Evolutionary conservation across 2,888 invertebrate species (phyloP).

Genomic region (Diarsia brunnea): DNA sequence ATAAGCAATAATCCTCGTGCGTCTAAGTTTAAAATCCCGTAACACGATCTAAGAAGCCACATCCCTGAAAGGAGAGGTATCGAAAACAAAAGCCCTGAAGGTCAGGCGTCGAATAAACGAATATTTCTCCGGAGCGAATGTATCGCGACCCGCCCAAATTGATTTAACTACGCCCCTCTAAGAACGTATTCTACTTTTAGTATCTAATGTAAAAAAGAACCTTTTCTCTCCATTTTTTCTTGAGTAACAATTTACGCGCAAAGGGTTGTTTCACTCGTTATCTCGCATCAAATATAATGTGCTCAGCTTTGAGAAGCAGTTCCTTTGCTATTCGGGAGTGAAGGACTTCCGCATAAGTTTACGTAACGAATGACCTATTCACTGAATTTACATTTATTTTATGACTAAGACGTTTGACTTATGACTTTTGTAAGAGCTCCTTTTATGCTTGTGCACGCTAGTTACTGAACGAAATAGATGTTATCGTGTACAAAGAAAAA

Average conservation of each 20-base stretch:
- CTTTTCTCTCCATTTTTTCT: conserved; percentile 57
- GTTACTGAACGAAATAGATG: conserved; percentile 1
- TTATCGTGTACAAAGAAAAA: background rate
- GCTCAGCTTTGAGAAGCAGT: conserved; percentile 52
- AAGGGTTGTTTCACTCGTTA: conserved; percentile 68
- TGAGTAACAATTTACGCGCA: conserved; percentile 64
- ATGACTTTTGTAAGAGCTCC: background rate
- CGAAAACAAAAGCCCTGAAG: conserved; percentile 70
- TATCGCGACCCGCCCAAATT: conserved; percentile 80
- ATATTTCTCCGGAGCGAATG: conserved; percentile 71
- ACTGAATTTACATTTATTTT: conserved; percentile 51
- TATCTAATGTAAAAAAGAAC: conserved; percentile 61
- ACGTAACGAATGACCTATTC: conserved; percentile 38
- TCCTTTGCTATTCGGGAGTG: conserved; percentile 38
- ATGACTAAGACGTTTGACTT: conserved; percentile 21
- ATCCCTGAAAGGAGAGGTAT: conserved; percentile 63
- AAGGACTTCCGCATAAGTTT: conserved; percentile 47
- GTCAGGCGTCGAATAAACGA: conserved; percentile 72
- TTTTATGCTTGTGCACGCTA: conserved; percentile 7
- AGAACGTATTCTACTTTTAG: conserved; percentile 71
- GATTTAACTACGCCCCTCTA: conserved; percentile 75
- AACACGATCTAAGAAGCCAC: conserved; percentile 58
- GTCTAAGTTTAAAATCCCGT: conserved; percentile 50
- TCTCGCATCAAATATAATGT: conserved; percentile 67
- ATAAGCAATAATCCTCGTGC: conserved; percentile 7